Evolutionary conservation across 64 coral and sea anemone genomes (phyloP).

Genomic region (Montipora foliosa): DNA sequence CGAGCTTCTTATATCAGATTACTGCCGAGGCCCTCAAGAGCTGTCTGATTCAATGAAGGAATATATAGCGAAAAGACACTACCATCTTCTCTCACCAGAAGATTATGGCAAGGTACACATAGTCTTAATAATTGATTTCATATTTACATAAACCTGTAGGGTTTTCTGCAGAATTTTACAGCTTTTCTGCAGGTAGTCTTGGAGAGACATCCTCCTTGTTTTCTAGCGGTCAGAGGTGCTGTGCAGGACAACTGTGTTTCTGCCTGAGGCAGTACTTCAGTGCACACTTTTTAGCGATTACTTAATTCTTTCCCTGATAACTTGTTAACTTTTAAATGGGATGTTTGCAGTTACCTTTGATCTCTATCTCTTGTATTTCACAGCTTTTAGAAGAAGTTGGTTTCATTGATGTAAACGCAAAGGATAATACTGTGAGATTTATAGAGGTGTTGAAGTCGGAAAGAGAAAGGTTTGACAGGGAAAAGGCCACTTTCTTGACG

Average conservation of each 20-base stretch:
- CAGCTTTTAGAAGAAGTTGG: constrained; percentile 94
- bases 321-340: too few relatives aligned
- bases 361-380: neutral
- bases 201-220: too few relatives aligned
- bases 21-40: constrained; percentile 73
- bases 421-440: constrained; percentile 87
- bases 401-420: constrained; percentile 86
- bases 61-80: constrained; percentile 88
- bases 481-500: constrained; percentile 72
- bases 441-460: constrained; percentile 71
- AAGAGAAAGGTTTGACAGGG: constrained; percentile 58
- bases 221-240: too few relatives aligned
- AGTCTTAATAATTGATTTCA: neutral
- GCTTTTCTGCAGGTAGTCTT: too few relatives aligned
- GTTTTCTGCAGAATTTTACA: too few relatives aligned
- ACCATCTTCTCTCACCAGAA: constrained; percentile 71
- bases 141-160: neutral
- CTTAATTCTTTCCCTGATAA: too few relatives aligned
- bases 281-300: too few relatives aligned
- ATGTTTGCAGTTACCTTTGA: too few relatives aligned
- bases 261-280: too few relatives aligned
- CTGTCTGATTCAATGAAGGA: constrained; percentile 81
- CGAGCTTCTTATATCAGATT: constrained; percentile 94
- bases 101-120: constrained; percentile 82
- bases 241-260: too few relatives aligned